Conservation (phyloP, 2,113 vertebrate genomes). For the Anhinga rufa region DNA sequence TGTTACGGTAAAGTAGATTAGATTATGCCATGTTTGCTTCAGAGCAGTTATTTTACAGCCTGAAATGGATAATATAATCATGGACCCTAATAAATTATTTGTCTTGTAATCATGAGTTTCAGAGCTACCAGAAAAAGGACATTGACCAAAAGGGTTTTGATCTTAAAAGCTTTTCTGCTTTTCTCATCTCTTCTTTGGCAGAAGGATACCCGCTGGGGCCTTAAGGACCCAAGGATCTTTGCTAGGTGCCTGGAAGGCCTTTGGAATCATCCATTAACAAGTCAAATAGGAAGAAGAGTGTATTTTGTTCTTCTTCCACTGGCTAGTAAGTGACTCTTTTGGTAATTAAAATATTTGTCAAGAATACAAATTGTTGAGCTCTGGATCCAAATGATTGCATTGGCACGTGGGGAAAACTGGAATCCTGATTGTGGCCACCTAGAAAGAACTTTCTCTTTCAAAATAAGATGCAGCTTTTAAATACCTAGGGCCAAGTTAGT, state of each 20-base stretch:
- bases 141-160: neutral
- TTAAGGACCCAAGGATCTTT: neutral
- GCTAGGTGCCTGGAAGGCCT: neutral
- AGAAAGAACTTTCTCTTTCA: neutral
- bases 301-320: neutral
- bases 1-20: neutral
- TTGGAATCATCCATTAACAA: neutral
- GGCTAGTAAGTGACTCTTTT: neutral
- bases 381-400: neutral
- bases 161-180: neutral
- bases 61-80: neutral
- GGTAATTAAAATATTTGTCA: neutral
- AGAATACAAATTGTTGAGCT: neutral
- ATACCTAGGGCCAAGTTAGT: neutral
- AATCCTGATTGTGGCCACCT: neutral
- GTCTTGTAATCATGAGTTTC: neutral
- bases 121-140: neutral
- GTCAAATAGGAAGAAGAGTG: neutral
- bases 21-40: neutral
- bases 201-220: accelerated
- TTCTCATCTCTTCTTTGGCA: neutral
- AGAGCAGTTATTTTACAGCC: neutral
- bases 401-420: neutral
- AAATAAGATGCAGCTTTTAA: neutral
- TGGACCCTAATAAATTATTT: neutral